Evolutionary conservation across 1,140 invertebrate genomes (phyloP), one percentile per base, ranked within the genome.

Genomic region (Chymomyza costata): DNA sequence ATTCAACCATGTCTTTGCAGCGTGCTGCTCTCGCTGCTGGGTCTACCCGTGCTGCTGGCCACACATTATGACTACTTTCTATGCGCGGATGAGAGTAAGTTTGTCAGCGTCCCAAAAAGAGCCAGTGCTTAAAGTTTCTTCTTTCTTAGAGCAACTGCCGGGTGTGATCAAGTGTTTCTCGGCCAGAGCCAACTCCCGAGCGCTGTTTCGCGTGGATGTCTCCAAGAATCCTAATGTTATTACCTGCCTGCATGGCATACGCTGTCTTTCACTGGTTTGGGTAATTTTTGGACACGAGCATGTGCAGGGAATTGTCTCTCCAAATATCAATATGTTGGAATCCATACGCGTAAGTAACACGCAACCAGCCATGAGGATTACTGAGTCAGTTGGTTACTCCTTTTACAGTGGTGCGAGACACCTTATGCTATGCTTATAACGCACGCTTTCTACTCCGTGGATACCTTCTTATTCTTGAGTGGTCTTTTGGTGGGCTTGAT

Each of bases 401-500:
- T 17, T 28, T 40, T n/a, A 0, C 6, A 66, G 66, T 78, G 2
- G 86, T 65, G 0, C 69, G 73, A 3, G 66, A 87, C 15, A 63
- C 87, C 2, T 88, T 90, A 1, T 59, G 87, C 87, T 5, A 89
- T 89, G 57, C 87, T 89, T 30, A 55, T 86, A 2, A 49, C 89
- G 7, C 87, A 87, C 70, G 88, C 88, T 2, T 86, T 89, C 0
- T 94, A 94, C 83, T 94, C 94, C 56, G 95, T 96, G 0, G 94
- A 96, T 74, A 94, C 94, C 0, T 96, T 96, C 86, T 96, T 96
- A 87, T 93, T 95, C 76, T 80, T 70, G 21, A 93, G 92, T 46
- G 90, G 90, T 6, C 90, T 92, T 64, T 86, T 91, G 17, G 88
- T 91, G 67, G 86, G 88, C 61, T 86, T 89, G 46, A 85, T 90